Evolutionary conservation across 2,888 invertebrate species (phyloP).

Genomic region (Watsonalla cultraria): DNA sequence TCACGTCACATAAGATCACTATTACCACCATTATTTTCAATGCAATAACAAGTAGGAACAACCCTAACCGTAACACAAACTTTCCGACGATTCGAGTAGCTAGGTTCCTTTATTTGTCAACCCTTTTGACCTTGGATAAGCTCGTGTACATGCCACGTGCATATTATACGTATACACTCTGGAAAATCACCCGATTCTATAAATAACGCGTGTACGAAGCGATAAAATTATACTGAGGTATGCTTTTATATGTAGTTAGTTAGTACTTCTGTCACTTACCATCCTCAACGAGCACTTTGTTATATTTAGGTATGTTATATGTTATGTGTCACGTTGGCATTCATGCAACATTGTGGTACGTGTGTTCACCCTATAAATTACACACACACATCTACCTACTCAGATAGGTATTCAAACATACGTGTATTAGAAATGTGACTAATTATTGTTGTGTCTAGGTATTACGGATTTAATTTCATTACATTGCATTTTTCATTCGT

Average conservation of each 20-base stretch:
- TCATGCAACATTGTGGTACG: slow-evolving; percentile 1
- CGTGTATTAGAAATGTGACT: slow-evolving; percentile 5
- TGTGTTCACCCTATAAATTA: slow-evolving; percentile 18
- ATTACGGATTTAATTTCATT: not conserved
- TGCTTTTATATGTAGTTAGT: slow-evolving; percentile 15
- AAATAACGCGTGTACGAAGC: not conserved
- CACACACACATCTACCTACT: not conserved
- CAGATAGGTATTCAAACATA: slow-evolving; percentile 4
- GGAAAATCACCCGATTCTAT: slow-evolving; percentile 2
- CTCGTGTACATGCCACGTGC: slow-evolving; percentile 1
- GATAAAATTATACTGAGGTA: not conserved
- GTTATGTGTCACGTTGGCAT: slow-evolving; percentile 15
- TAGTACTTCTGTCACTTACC: slow-evolving; percentile 39
- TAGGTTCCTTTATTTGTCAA: not conserved
- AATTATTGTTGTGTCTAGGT: not conserved
- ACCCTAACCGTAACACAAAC: not conserved
- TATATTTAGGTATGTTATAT: slow-evolving; percentile 15
- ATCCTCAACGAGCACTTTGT: slow-evolving; percentile 35
- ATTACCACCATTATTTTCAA: no score
- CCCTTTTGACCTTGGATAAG: not conserved
- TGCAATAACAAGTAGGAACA: no score
- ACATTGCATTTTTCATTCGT: not conserved
- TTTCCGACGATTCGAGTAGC: not conserved
- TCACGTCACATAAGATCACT: no score
- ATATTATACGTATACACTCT: not conserved